phyloP scores from a whole-genome alignment of 2,797 vertebrate species.

The Coendou prehensilis region DNA sequence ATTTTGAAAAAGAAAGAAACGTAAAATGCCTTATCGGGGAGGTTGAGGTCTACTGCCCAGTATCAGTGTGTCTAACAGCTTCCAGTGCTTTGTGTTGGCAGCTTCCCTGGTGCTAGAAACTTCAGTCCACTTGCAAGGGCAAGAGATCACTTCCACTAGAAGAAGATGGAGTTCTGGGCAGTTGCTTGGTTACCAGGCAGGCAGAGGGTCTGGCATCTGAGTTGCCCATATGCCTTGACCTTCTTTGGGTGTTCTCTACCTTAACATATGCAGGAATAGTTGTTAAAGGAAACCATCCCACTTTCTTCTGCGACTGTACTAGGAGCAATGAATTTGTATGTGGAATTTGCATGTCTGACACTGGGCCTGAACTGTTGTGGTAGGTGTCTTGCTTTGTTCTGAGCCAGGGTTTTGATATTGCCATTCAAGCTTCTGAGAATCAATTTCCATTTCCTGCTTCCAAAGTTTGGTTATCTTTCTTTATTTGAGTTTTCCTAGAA shows the following conservation, averaged over 20 bases:
- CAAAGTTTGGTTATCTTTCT: not conserved
- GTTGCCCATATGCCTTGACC: conserved; percentile 66
- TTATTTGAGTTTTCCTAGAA: not conserved
- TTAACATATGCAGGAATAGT: conserved; percentile 28
- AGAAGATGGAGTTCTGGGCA: conserved; percentile 63
- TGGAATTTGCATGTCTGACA: not conserved
- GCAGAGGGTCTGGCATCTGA: conserved; percentile 64
- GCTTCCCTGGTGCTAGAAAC: conserved; percentile 66
- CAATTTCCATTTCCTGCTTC: conserved; percentile 37
- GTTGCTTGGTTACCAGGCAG: conserved; percentile 76
- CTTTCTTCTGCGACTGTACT: not conserved
- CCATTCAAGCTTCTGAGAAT: not conserved
- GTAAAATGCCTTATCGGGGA: not conserved
- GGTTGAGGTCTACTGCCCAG: not conserved
- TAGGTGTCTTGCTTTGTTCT: not conserved
- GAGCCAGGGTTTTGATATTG: not conserved
- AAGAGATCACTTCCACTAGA: conserved; percentile 56
- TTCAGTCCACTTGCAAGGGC: conserved; percentile 60
- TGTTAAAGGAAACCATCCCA: conserved; percentile 9
- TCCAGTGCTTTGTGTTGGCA: conserved; percentile 44
- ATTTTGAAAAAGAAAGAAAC: conserved; percentile 33
- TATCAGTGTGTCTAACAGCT: not conserved
- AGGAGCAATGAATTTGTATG: not conserved
- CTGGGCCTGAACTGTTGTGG: fast-evolving
- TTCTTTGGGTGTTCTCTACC: conserved; percentile 69